Evolutionary conservation across 2,113 vertebrate genomes (phyloP).

Genomic region (Romanogobio albipinnatus): DNA sequence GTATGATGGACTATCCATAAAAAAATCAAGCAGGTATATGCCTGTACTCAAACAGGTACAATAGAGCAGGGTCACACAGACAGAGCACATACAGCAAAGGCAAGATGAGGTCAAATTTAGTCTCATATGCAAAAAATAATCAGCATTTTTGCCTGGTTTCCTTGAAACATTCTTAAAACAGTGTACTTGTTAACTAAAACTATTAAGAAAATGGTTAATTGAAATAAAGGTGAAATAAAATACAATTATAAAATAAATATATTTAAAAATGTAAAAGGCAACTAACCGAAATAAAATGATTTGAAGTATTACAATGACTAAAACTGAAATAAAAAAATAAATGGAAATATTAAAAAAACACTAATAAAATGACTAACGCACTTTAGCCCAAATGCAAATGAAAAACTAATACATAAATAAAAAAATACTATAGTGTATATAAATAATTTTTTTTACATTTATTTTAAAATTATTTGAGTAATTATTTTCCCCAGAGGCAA

Average conservation of each 20-base stretch:
- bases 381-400: neutral
- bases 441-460: no score
- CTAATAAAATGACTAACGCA: no score
- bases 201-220: neutral
- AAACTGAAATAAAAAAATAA: neutral
- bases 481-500: neutral
- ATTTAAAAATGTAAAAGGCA: neutral
- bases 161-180: neutral
- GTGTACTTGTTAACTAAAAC: neutral
- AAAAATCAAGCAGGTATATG: constrained; percentile 67
- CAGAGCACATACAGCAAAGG: constrained; percentile 2
- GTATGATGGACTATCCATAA: constrained; percentile 77
- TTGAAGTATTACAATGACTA: neutral
- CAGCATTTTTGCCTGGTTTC: neutral
- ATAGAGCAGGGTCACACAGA: neutral
- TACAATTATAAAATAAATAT: neutral
- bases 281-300: neutral
- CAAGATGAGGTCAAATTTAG: neutral
- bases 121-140: neutral
- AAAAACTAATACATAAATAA: neutral
- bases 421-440: no score
- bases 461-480: neutral
- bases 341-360: neutral
- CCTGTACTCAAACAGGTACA: neutral
- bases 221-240: neutral